phyloP scores from a whole-genome alignment of 2,888 invertebrate species.

The Iphiclides podalirius region DNA sequence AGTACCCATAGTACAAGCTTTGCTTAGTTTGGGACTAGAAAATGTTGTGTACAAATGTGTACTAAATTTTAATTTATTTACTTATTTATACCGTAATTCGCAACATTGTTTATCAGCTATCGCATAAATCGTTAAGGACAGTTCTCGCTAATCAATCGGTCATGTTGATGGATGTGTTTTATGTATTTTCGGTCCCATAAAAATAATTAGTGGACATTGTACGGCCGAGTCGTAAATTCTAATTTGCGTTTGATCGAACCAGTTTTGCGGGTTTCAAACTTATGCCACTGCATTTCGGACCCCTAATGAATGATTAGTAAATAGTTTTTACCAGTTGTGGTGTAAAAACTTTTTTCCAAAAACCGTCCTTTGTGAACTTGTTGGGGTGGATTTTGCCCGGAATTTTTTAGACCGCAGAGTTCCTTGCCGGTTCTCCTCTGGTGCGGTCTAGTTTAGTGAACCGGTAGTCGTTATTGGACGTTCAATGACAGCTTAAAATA shows the following conservation, averaged over 20 bases:
- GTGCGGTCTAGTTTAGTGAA: background rate
- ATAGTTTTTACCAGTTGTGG: no score
- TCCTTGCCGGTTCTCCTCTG: no score
- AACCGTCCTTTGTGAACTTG: no score
- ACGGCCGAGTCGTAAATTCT: constrained; percentile 27
- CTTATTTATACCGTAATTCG: no score
- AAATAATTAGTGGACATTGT: constrained; percentile 26
- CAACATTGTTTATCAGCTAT: no score
- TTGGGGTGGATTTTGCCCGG: constrained; percentile 4
- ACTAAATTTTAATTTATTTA: no score
- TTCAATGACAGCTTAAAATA: no score
- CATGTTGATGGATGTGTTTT: constrained; percentile 21
- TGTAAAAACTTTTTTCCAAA: no score
- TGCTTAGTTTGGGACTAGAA: no score
- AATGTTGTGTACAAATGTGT: no score
- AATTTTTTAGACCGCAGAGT: background rate
- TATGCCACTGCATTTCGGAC: constrained; percentile 16
- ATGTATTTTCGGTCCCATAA: constrained; percentile 25
- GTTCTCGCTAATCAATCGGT: constrained; percentile 24
- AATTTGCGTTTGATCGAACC: constrained; percentile 28
- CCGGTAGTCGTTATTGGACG: no score
- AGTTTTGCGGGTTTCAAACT: constrained; percentile 24
- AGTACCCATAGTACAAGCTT: no score
- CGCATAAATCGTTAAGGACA: constrained; percentile 8
- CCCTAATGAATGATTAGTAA: constrained; percentile 2